Conservation (phyloP, 2,797 vertebrate species). For the Pangasius mekongensis region DNA sequence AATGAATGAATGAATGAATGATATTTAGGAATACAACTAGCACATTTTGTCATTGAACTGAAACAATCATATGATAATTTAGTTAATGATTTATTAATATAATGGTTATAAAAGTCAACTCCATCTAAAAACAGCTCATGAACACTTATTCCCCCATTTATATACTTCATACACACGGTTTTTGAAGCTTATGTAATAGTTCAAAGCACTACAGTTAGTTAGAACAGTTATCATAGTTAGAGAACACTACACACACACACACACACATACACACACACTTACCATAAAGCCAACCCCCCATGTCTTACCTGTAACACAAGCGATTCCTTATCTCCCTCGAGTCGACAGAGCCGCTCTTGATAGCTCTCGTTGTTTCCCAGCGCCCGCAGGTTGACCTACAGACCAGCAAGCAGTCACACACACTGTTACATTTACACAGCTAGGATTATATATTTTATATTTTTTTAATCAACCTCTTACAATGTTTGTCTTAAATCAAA, state of each 20-base stretch:
- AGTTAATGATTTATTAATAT: neutral
- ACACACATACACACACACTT: neutral
- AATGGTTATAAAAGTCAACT: neutral
- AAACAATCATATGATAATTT: neutral
- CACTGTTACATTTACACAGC: conserved; percentile 13
- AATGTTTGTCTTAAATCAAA: neutral
- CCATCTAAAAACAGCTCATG: neutral
- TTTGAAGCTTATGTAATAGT: neutral
- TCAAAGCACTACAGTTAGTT: no score
- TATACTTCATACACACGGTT: neutral
- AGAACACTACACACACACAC: no score
- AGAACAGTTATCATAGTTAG: no score
- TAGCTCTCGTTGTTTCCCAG: conserved; percentile 86
- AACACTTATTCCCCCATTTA: neutral
- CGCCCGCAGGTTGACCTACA: conserved; percentile 83
- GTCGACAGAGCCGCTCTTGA: conserved; percentile 88
- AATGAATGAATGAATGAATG: neutral
- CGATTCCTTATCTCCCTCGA: conserved; percentile 97
- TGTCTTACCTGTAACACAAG: conserved; percentile 90
- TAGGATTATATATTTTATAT: neutral
- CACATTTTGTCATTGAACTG: neutral
- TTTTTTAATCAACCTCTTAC: neutral
- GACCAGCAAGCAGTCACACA: conserved; percentile 51
- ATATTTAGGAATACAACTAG: neutral
- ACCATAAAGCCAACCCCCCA: neutral